phyloP scores from a whole-genome alignment of 1,140 invertebrate species.

The Olivierus martensii region DNA sequence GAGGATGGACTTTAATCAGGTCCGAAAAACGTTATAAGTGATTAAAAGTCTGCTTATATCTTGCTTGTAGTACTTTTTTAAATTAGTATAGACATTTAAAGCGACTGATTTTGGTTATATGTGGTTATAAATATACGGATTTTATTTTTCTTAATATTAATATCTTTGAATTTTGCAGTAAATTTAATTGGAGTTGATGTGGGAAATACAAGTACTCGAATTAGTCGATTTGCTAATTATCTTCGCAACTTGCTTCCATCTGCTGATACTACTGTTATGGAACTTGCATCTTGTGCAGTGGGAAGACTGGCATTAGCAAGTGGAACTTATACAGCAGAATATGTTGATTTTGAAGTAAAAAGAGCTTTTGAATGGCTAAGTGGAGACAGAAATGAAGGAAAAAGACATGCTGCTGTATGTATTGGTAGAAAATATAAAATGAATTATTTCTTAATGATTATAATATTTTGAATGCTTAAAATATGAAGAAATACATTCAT shows the following conservation, averaged over 20 bases:
- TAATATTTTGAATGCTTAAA: too few species aligned
- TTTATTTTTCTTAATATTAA: too few species aligned
- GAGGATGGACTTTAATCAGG: too few species aligned
- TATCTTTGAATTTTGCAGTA: conserved; percentile 46
- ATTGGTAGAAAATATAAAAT: too few species aligned
- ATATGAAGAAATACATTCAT: too few species aligned
- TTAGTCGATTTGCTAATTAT: conserved; percentile 85
- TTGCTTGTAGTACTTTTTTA: too few species aligned
- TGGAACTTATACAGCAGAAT: conserved; percentile 83
- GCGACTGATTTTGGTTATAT: too few species aligned
- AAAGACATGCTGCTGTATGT: conserved; percentile 70
- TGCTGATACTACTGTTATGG: conserved; percentile 82
- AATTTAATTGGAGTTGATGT: conserved; percentile 84
- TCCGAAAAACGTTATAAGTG: too few species aligned
- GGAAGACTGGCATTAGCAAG: conserved; percentile 80
- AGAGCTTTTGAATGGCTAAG: conserved; percentile 85
- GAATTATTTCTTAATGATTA: too few species aligned
- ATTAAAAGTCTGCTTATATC: too few species aligned
- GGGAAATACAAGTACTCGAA: conserved; percentile 75
- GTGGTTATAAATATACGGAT: too few species aligned
- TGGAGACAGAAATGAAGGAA: conserved; percentile 74
- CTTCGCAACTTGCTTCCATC: conserved; percentile 77
- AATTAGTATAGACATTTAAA: too few species aligned
- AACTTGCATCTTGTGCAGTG: conserved; percentile 87
- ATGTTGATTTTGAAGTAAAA: conserved; percentile 93